Conservation (phyloP, 2,888 invertebrate genomes). For the Dynastes tityus region DNA sequence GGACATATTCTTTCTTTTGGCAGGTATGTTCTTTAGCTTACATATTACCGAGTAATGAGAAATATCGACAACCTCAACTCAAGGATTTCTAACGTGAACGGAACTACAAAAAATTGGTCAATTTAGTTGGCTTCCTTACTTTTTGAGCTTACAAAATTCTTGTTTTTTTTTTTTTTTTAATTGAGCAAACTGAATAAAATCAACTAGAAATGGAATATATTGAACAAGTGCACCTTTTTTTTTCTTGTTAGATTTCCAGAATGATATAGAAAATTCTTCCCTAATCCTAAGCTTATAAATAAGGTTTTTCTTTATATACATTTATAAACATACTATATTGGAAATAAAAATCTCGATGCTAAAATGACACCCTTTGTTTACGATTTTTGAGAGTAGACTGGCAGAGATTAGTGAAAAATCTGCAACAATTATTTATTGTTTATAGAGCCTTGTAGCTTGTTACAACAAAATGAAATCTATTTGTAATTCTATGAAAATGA, state of each 20-base stretch:
- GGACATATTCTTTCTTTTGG: conserved; percentile 34
- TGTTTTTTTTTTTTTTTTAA: conserved; percentile 10
- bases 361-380: conserved; percentile 7
- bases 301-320: conserved; percentile 32
- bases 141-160: conserved; percentile 35
- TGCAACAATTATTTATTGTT: conserved; percentile 15
- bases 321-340: conserved; percentile 9
- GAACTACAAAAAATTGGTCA: conserved; percentile 42
- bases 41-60: conserved; percentile 14
- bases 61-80: conserved; percentile 23
- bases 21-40: conserved; percentile 41
- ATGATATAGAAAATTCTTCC: conserved; percentile 36
- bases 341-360: background rate
- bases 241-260: conserved; percentile 24
- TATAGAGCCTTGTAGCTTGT: background rate
- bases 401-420: conserved; percentile 9
- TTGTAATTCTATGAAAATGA: too few species aligned
- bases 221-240: background rate
- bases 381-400: background rate
- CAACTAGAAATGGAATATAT: background rate
- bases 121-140: background rate
- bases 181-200: conserved; percentile 36
- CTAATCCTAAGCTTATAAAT: conserved; percentile 38
- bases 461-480: background rate
- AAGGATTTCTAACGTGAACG: conserved; percentile 13